Evolutionary conservation across 2,797 vertebrate genomes (phyloP).

Genomic region (Urophycis tenuis): DNA sequence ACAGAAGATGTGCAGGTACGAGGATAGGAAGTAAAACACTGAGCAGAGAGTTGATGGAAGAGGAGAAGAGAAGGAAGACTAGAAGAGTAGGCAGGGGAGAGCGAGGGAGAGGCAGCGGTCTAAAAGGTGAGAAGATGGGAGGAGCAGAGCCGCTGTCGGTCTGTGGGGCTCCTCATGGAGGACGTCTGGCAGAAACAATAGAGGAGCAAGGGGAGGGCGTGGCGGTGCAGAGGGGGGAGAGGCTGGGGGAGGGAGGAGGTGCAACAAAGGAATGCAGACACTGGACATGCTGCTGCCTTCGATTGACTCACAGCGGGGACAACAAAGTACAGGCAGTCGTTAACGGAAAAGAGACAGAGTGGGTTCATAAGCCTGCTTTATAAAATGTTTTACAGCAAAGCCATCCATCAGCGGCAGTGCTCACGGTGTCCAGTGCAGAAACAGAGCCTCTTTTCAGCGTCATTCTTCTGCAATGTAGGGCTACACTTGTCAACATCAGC

Average conservation of each 20-base stretch:
- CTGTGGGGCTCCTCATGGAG: neutral
- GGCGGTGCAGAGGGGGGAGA: conserved; percentile 7
- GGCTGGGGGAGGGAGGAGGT: conserved; percentile 19
- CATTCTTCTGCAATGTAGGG: neutral
- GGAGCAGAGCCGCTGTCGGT: neutral
- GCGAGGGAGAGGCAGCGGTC: neutral
- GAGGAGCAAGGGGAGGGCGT: conserved; percentile 33
- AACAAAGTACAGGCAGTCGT: neutral
- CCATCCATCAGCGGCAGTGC: neutral
- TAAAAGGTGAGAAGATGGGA: neutral
- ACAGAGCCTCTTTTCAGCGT: neutral
- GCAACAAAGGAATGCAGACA: conserved; percentile 38
- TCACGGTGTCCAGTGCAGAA: neutral
- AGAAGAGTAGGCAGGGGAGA: neutral
- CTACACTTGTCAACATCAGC: neutral
- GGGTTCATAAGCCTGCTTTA: neutral
- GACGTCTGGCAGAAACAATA: conserved; percentile 41
- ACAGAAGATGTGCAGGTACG: conserved; percentile 6
- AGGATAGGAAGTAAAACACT: conserved; percentile 5
- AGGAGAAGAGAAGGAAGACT: neutral
- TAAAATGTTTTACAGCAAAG: neutral
- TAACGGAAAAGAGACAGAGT: neutral
- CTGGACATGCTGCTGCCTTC: conserved; percentile 18
- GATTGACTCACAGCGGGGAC: neutral
- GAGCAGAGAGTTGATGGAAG: conserved; percentile 12